These are phyloP conservation scores for Odontesthes bonariensis DNA, from an alignment of 2,113 vertebrate species.

Conservation along the genomic window DNA sequence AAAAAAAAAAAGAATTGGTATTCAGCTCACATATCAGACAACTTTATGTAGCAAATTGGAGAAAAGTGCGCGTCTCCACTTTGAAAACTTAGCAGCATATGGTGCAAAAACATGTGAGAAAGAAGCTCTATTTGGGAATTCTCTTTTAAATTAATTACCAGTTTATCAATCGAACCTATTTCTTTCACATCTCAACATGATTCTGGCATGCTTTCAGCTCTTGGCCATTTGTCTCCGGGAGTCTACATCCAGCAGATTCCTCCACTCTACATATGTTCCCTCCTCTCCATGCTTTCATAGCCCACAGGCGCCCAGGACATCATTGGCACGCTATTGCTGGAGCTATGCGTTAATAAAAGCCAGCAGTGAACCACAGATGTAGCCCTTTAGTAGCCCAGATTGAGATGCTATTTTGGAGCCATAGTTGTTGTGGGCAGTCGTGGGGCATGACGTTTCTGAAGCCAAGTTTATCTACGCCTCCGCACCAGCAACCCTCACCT, in stretches of 20 bases:
- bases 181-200: neutral
- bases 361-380: conserved; percentile 13
- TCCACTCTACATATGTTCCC: conserved; percentile 14
- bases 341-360: conserved; percentile 23
- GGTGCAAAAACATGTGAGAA: conserved; percentile 24
- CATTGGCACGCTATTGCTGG: conserved; percentile 29
- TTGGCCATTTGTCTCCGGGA: conserved; percentile 27
- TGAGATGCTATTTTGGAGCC: conserved; percentile 54
- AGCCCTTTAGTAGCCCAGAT: neutral
- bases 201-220: conserved; percentile 4
- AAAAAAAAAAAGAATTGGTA: no score
- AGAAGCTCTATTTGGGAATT: conserved; percentile 48
- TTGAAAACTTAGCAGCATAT: neutral
- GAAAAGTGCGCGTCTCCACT: neutral
- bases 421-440: conserved; percentile 48
- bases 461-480: conserved; percentile 48
- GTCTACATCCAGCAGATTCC: conserved; percentile 17
- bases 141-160: neutral
- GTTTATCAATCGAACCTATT: neutral
- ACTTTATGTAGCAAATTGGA: neutral
- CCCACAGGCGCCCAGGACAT: conserved; percentile 25
- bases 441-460: neutral
- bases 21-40: neutral
- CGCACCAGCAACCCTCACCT: conserved; percentile 47
- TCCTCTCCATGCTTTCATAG: conserved; percentile 5